These are phyloP conservation scores for Megathymus violae DNA, from an alignment of 1,140 invertebrate species.

Conservation along the genomic window DNA sequence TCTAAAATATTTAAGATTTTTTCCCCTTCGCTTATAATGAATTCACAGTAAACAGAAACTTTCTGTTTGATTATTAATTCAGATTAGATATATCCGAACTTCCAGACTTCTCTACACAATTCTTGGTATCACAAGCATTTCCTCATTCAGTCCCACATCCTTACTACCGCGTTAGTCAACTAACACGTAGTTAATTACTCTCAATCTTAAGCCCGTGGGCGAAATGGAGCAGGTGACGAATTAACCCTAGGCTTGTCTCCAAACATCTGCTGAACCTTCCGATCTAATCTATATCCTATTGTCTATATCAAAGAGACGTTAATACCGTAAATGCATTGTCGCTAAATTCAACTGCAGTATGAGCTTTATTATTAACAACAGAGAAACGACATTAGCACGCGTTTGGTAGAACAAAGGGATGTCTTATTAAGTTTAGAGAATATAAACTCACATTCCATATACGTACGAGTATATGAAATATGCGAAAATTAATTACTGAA, in stretches of 20 bases:
- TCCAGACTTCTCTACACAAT: not conserved
- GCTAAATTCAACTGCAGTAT: slow-evolving; percentile 23
- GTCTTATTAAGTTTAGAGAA: slow-evolving; percentile 12
- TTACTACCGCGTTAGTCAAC: slow-evolving; percentile 28
- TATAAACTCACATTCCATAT: not conserved
- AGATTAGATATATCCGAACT: no score
- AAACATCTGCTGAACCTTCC: slow-evolving; percentile 3
- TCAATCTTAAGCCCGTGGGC: slow-evolving; percentile 23
- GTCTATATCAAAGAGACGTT: not conserved
- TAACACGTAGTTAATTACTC: slow-evolving; percentile 32
- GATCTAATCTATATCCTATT: slow-evolving; percentile 2
- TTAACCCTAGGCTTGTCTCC: slow-evolving; percentile 9
- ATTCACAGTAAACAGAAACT: no score
- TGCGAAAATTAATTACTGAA: no score
- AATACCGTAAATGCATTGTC: slow-evolving; percentile 3
- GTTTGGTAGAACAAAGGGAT: slow-evolving; percentile 23
- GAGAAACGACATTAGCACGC: slow-evolving; percentile 6
- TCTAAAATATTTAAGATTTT: no score
- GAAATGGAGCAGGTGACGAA: slow-evolving; percentile 29
- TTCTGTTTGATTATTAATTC: no score
- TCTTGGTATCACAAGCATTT: slow-evolving; percentile 4
- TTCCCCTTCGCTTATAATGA: no score
- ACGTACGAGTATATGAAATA: not conserved
- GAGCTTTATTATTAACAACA: slow-evolving; percentile 13
- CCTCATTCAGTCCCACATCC: slow-evolving; percentile 8